Evolutionary conservation across 2,797 vertebrate genomes (phyloP), one percentile per base, ranked within the genome.

Genomic region (Clarias fuscus): DNA sequence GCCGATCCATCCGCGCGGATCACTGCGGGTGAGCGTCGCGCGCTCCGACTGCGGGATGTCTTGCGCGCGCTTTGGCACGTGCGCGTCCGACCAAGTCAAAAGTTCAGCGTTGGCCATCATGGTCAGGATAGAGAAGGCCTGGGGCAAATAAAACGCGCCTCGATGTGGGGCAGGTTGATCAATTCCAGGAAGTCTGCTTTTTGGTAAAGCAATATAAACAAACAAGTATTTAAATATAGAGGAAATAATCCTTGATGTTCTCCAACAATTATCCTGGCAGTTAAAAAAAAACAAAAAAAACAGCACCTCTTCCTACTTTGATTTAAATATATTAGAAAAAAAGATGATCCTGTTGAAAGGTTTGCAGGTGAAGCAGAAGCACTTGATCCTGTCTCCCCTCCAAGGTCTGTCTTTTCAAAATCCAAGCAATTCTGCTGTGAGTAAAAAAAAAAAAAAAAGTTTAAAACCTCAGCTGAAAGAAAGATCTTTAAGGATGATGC

Each of bases 51-150:
- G 85, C 5, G 76, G 37, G 84, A 93, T 93, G 14, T 93, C 94
- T 85, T 93, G 93, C 0, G 70, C 71, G 76, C 90, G 90, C 86
- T 92, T 94, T 37, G 88, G 85, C 61, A 86, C 87, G 85, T 85
- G 86, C 58, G 84, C 84, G n/a, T 94, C 94, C 3, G 93, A 79
- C 95, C 96, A 96, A 82, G 86, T 88, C 22, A 93, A 58, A 24
- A 92, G 91, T 85, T 93, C 92, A 37, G 90, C 88, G 89, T 93
- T 93, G 17, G 93, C 91, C 53, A 94, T 90, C 95, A 96, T 95
- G 43, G 20, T 86, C 37, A 24, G 65, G 14, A 37, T 33, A 3
- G 20, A 20, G 20, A 13, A 53, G n/a, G 4, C 40, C 27, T 59
- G 27, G 27, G 10, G 27, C 40, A 15, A 27, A 22, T 7, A 20